Evolutionary conservation across 2,113 vertebrate genomes (phyloP), one percentile per base, ranked within the genome.

Genomic region (Crotophaga sulcirostris): DNA sequence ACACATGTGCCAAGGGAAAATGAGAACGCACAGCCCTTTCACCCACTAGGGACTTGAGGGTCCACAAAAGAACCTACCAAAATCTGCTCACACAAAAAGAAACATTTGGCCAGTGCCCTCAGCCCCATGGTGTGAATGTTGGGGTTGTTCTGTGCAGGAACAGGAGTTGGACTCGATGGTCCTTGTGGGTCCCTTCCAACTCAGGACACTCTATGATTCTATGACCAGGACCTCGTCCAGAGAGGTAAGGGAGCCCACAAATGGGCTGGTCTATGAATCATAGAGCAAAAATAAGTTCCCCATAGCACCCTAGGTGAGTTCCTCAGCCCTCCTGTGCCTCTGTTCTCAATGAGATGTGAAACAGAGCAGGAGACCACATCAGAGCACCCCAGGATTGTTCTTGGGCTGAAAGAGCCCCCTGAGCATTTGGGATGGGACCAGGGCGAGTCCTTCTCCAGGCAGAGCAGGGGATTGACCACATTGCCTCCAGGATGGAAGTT

Each of bases 1-100:
- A 2, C 31, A 2, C 42, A 6, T 14, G 0, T 1, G 0, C 3
- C 0, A 10, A 7, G 25, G 29, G n/a, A 76, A 15, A 44, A 10
- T 20, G 44, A 8, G 54, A 63, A 11, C 17, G 49, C 6, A 21
- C 44, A 24, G 54, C 59, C 20, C 45, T 17, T 63, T 3, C 83
- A 13, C 23, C 33, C 56, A 1, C 10, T 21, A 2, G 34, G 1
- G 66, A 5, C 67, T 31, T 15, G 12, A 54, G 31, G 23, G 12
- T 20, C 31, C 29, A 1, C 29, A 7, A 58, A 23, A 16, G 56
- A 44, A 19, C 54, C 47, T 52, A 8, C 16, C 31, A 5, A 18
- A 19, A 2, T 24, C 42, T 47, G 55, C 69, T 34, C 20, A 1
- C 3, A 4, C 2, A 2, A 36, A 4, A 26, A 26, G 40, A 42